Evolutionary conservation across 2,888 invertebrate genomes (phyloP), one percentile per base, ranked within the genome.

Genomic region (Drepanosiphum platanoidis): DNA sequence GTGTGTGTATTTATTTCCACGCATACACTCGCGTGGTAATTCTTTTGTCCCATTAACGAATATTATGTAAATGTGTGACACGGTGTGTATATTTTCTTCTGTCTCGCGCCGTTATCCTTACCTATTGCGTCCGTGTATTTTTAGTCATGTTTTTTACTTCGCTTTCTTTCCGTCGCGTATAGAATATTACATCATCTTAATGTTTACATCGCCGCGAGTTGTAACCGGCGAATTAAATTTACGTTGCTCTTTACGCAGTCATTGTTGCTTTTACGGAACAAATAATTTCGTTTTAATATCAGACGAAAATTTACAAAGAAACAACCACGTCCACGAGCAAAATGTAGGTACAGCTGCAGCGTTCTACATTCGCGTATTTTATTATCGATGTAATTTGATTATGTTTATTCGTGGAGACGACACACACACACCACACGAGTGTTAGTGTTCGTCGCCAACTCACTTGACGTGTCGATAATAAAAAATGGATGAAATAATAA

Each of bases 201-300:
- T 61, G 36, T 77, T 72, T 30, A 18, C 30, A 27, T 61, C 9
- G 22, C 5, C 3, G 3, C 18, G n/a, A 8, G 42, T 72, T 75
- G 27, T 58, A 4, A 30, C 9, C 27, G 13, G 64, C 42, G 30
- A 13, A 39, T 78, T 78, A 42, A 39, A 32, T 78, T 30, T 64
- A 30, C 13, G 39, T 77, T 64, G 4, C 52, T 30, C 32, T 77
- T 77, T 61, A n/a, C n/a, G n/a, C 27, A 58, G 27, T 36, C 18
- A 52, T 77, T 61, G 58, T 77, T 46, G 18, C 13, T 32, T 74
- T 75, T 52, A 30, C 74, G 18, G 13, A 13, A 5, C 64, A 78
- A 61, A 78, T 42, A 78, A 64, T 78, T 52, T 74, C 74, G 32
- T 77, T 64, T 77, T 77, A 64, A 74, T 74, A 30, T 30, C 39